phyloP scores from a whole-genome alignment of 2,113 vertebrate species.

The Spea multiplicata region DNA sequence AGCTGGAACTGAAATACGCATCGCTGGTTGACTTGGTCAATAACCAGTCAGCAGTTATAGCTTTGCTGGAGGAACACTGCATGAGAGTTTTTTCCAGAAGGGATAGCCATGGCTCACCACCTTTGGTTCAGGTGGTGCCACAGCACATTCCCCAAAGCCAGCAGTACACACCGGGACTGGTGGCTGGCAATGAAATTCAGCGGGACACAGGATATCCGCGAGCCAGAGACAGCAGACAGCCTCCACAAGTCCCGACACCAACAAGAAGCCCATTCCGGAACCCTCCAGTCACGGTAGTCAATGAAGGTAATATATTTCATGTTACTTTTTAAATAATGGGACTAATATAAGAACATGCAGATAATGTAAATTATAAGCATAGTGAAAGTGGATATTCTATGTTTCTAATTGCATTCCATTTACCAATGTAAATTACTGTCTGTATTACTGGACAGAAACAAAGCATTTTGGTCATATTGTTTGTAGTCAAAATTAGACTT shows the following conservation, averaged over 20 bases:
- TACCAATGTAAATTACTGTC: too few relatives aligned
- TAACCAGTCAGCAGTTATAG: conserved; percentile 91
- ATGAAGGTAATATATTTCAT: conserved; percentile 74
- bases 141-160: conserved; percentile 81
- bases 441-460: too few relatives aligned
- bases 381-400: too few relatives aligned
- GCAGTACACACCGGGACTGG: conserved; percentile 68
- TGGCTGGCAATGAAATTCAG: conserved; percentile 88
- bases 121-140: conserved; percentile 92
- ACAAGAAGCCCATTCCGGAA: conserved; percentile 73
- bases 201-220: conserved; percentile 80
- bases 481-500: too few relatives aligned
- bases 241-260: conserved; percentile 68
- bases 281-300: conserved; percentile 81
- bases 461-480: too few relatives aligned
- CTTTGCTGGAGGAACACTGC: conserved; percentile 88
- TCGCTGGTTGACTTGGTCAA: conserved; percentile 86
- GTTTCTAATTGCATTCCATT: too few relatives aligned
- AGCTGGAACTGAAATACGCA: conserved; percentile 83
- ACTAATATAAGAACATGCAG: too few relatives aligned
- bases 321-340: too few relatives aligned
- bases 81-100: conserved; percentile 74
- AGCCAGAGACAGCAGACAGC: conserved; percentile 72
- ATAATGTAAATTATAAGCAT: too few relatives aligned
- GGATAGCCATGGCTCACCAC: conserved; percentile 79